phyloP scores from a whole-genome alignment of 2,797 vertebrate genomes.

The Pelobates cultripes region DNA sequence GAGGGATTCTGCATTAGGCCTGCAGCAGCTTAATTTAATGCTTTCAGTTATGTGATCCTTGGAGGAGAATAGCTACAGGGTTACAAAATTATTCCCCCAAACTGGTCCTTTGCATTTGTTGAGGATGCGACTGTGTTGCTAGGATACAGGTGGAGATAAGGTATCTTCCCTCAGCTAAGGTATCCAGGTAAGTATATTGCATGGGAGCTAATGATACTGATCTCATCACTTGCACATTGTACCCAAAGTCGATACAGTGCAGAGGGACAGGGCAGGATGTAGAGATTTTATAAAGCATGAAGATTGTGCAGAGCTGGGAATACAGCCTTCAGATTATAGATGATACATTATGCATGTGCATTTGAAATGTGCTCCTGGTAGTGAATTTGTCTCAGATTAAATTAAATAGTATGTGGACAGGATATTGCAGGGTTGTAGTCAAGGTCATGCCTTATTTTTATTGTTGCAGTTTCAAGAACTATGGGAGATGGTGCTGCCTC shows the following conservation, averaged over 20 bases:
- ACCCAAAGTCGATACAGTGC: background rate
- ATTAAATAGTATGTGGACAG: slow-evolving; percentile 20
- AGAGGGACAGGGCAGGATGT: background rate
- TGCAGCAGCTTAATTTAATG: slow-evolving; percentile 43
- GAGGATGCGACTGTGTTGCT: slow-evolving; percentile 65
- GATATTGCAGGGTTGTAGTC: slow-evolving; percentile 24
- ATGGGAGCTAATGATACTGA: background rate
- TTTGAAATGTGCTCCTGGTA: slow-evolving; percentile 19
- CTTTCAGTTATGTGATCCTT: slow-evolving; percentile 44
- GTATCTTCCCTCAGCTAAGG: slow-evolving; percentile 30
- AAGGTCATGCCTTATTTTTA: slow-evolving; percentile 28
- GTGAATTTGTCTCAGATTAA: slow-evolving; percentile 11
- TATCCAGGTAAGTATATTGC: slow-evolving; percentile 45
- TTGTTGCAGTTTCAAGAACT: slow-evolving; percentile 7
- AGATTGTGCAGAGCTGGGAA: background rate
- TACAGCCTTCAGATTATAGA: slow-evolving; percentile 1
- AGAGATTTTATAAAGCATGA: slow-evolving; percentile 1
- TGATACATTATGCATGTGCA: background rate
- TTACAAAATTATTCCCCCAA: slow-evolving; percentile 53
- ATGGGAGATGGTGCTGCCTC: background rate
- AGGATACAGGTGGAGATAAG: slow-evolving; percentile 65
- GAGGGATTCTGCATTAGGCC: slow-evolving; percentile 42
- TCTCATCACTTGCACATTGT: background rate
- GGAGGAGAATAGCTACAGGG: slow-evolving; percentile 4
- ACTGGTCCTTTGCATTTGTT: slow-evolving; percentile 44